These are phyloP conservation scores for Corythornis cristatus DNA, from an alignment of 2,113 vertebrate genomes.

Conservation along the genomic window DNA sequence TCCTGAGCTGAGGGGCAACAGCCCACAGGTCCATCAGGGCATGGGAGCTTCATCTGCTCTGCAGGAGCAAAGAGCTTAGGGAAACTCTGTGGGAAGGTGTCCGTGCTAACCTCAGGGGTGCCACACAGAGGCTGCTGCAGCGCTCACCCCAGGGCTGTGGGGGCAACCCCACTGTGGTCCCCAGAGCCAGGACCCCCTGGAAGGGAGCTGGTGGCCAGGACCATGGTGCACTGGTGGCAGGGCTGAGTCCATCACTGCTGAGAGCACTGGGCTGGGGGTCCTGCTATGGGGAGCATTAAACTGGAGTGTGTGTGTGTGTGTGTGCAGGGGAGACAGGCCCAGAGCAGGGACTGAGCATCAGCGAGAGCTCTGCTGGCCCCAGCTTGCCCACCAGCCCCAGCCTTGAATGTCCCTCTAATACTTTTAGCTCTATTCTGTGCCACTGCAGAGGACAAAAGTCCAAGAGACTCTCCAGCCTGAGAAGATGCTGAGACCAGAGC, in stretches of 20 bases:
- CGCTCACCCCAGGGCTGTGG: background rate
- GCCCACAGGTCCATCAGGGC: fast-evolving
- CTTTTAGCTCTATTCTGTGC: background rate
- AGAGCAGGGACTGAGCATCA: background rate
- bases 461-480: background rate
- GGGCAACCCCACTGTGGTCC: too few species aligned
- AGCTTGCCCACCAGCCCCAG: background rate
- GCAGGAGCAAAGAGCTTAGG: background rate
- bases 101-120: background rate
- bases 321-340: background rate
- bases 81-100: background rate
- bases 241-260: background rate
- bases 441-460: background rate
- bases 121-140: background rate
- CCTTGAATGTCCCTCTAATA: background rate
- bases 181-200: background rate
- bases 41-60: fast-evolving
- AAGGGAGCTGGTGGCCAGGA: background rate
- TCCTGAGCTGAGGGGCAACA: background rate
- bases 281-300: fast-evolving
- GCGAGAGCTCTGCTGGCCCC: background rate
- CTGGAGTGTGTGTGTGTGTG: background rate
- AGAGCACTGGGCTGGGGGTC: background rate
- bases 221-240: fast-evolving
- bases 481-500: background rate